These are phyloP conservation scores for Falco columbarius DNA, from an alignment of 2,797 vertebrate genomes.

Conservation along the genomic window DNA sequence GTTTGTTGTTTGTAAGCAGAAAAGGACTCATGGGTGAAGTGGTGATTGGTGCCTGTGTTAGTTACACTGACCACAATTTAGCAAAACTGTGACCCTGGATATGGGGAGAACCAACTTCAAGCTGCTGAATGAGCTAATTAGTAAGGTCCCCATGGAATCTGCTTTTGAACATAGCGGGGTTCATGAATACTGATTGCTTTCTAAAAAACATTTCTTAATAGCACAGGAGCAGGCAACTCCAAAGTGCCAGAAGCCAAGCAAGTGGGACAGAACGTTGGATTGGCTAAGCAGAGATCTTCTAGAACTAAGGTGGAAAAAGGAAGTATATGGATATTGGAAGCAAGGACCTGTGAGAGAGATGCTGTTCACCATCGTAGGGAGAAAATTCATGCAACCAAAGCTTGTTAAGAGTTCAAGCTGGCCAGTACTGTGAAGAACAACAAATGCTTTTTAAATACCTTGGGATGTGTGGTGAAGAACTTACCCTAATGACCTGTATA, in stretches of 20 bases:
- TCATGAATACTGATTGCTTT: neutral
- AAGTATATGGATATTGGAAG: neutral
- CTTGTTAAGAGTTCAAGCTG: neutral
- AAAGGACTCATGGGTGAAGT: neutral
- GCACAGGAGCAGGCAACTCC: neutral
- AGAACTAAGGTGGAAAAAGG: neutral
- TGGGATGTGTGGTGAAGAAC: neutral
- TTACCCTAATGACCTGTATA: neutral
- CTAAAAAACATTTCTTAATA: neutral
- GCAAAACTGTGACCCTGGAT: neutral
- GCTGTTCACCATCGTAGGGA: fast-evolving
- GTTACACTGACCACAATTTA: neutral
- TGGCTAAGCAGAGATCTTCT: neutral
- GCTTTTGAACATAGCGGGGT: neutral
- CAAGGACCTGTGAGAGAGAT: neutral
- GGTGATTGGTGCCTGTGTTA: neutral
- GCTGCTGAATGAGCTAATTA: neutral
- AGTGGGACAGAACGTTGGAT: neutral
- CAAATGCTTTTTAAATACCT: neutral
- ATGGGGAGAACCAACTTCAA: fast-evolving
- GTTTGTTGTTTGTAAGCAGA: neutral
- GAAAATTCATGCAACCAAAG: neutral
- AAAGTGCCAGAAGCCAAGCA: neutral
- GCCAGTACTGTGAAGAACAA: neutral
- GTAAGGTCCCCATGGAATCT: neutral